A percentile compares a stretch with the other conserved stretches of the same genome.
These are phyloP conservation scores for Notolabrus celidotus DNA, from an alignment of 2,797 vertebrate species.

Conservation along the genomic window DNA sequence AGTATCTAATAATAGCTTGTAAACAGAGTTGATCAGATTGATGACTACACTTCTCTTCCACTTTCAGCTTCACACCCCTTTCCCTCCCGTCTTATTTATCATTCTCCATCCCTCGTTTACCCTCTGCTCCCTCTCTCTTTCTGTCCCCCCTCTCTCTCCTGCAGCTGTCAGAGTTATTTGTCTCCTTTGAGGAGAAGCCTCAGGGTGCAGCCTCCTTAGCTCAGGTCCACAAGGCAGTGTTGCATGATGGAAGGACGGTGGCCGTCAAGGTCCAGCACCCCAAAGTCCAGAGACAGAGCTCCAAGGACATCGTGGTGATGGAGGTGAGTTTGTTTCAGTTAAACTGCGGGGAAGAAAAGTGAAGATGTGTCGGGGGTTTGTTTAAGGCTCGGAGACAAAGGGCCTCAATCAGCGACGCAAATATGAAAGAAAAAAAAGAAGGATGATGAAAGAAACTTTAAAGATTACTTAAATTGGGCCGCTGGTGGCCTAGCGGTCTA, in stretches of 20 bases:
- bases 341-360: not conserved
- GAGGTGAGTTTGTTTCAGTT: slow-evolving; percentile 86
- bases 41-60: slow-evolving; percentile 19
- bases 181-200: slow-evolving; percentile 92
- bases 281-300: slow-evolving; percentile 93
- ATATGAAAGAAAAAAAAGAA: too few species aligned
- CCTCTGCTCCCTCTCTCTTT: slow-evolving; percentile 12
- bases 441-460: too few species aligned
- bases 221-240: slow-evolving; percentile 95
- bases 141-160: slow-evolving; percentile 24
- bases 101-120: slow-evolving; percentile 9
- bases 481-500: too few species aligned
- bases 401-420: too few species aligned
- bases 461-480: too few species aligned
- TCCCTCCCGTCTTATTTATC: slow-evolving; percentile 9
- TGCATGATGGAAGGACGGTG: slow-evolving; percentile 92
- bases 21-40: slow-evolving; percentile 25
- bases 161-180: slow-evolving; percentile 92
- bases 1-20: slow-evolving; percentile 16
- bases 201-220: slow-evolving; percentile 95
- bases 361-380: not conserved
- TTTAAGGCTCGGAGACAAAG: too few species aligned
- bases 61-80: slow-evolving; percentile 7
- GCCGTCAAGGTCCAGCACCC: slow-evolving; percentile 98
- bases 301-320: slow-evolving; percentile 94